A percentile compares a stretch with the other conserved stretches of the same genome.
Evolutionary conservation across 2,113 vertebrate genomes (phyloP).

Genomic region (Nothobranchius furzeri): DNA sequence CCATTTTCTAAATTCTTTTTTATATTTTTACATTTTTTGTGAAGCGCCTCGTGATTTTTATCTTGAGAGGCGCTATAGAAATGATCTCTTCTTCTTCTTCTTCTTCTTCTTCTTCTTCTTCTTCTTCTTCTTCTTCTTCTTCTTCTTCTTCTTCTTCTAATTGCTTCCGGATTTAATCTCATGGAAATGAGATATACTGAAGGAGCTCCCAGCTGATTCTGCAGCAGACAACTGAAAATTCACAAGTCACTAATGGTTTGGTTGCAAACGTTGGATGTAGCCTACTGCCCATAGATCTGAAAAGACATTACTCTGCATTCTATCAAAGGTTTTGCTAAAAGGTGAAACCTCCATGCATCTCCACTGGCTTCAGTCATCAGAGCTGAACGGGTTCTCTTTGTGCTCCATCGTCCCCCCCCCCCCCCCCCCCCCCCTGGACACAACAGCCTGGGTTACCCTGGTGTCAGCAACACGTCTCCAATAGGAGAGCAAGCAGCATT

Average conservation of each 20-base stretch:
- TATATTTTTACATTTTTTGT: no score
- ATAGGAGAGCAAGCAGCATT: no score
- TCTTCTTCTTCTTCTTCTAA: no score
- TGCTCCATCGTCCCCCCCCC: neutral
- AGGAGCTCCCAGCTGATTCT: conserved; percentile 23
- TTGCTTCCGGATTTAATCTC: conserved; percentile 45
- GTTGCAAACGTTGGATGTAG: conserved; percentile 21
- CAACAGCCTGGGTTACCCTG: neutral
- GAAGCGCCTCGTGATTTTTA: no score
- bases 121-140: no score
- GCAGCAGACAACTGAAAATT: conserved; percentile 18
- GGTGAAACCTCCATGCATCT: conserved; percentile 13
- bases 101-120: no score
- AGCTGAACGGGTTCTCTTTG: neutral
- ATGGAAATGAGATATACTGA: conserved; percentile 30
- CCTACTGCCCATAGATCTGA: neutral
- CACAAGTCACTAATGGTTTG: conserved; percentile 36
- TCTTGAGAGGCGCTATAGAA: no score
- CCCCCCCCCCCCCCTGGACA: no score
- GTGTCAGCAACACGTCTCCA: no score
- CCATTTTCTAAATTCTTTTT: no score
- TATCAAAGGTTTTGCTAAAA: conserved; percentile 2
- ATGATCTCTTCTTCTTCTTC: no score
- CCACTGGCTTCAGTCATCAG: neutral
- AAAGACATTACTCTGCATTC: conserved; percentile 32